Percentiles rank a stretch among this genome's conserved stretches.
phyloP scores from a whole-genome alignment of 2,888 invertebrate genomes.

The Xylota sylvarum region DNA sequence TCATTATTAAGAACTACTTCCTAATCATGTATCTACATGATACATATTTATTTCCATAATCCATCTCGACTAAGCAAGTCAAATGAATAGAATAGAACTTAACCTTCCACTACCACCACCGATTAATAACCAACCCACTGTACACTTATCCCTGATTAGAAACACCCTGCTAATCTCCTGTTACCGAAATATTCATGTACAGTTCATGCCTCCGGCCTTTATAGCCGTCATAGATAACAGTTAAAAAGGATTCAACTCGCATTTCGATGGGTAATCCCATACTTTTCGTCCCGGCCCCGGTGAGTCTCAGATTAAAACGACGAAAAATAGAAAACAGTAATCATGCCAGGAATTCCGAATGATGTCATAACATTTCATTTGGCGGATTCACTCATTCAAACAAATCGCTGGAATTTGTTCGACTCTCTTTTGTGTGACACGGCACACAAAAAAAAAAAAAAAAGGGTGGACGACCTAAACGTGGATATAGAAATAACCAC shows the following conservation, averaged over 20 bases:
- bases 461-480: conserved; percentile 38
- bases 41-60: conserved; percentile 1
- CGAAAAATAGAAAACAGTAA: conserved; percentile 71
- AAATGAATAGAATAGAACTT: conserved; percentile 26
- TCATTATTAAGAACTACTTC: too few species aligned
- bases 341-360: conserved; percentile 71
- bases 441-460: not conserved
- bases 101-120: conserved; percentile 30
- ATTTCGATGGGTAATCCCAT: conserved; percentile 63
- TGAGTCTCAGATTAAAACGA: not conserved
- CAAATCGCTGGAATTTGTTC: conserved; percentile 71
- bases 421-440: conserved; percentile 38
- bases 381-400: conserved; percentile 72
- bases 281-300: conserved; percentile 18
- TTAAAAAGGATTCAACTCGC: conserved; percentile 58
- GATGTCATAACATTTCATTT: conserved; percentile 77
- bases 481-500: conserved; percentile 72
- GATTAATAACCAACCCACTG: conserved; percentile 45
- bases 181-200: conserved; percentile 42
- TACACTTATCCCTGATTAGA: conserved; percentile 37
- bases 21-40: not conserved
- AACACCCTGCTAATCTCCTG: conserved; percentile 56
- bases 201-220: conserved; percentile 36
- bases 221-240: conserved; percentile 65
- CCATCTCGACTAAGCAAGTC: conserved; percentile 10